Base-by-base conservation (phyloP, 2,888 invertebrate genomes). In the Mayetiola destructor region DNA sequence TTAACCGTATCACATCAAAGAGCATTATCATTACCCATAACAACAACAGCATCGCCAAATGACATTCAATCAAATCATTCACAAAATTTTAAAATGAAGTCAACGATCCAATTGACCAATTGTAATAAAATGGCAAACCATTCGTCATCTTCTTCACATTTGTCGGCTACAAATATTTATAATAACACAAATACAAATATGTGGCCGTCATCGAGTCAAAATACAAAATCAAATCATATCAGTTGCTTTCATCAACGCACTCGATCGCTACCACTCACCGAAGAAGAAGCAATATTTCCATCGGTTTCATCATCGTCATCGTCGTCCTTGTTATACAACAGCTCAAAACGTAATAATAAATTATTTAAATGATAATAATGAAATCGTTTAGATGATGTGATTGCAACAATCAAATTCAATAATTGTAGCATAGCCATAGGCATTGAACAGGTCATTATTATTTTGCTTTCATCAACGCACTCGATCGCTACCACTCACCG, bases 251-350 rank as follows among this genome's bases (percentile, higher is more conserved):
- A 84, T 72, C 82, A 80, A 69, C 76, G 84, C 68, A 84, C 84
- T 61, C 75, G 82, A 67, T 84, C 83, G 66, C 80, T 82, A 67
- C 83, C 84, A 60, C 69, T 84, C 61, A 77, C 80, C 8, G 80
- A 78, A 59, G 78, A 75, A 48, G 48, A 48, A 60, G 30, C 54
- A n/a, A 54, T 35, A 36, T 42, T 55, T n/a, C 29, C 56, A 23
- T 55, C 59, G 39, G 37, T 35, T 27, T n/a, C 55, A 42, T 40
- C 54, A 53, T 57, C 59, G 57, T 56, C 60, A 27, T 56, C 57
- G 29, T 27, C 58, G 16, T 36, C 36, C 10, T 8, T 29, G 39
- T 4, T 12, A 42, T 20, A 42, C 42, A 42, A 21, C 12, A 18
- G 20, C 21, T 42, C 18, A 4, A 42, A 42, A 18, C 12, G 18